A percentile compares a stretch with the other conserved stretches of the same genome.
These are phyloP conservation scores for Andrena bucephala DNA, from an alignment of 2,888 invertebrate species.

Conservation along the genomic window DNA sequence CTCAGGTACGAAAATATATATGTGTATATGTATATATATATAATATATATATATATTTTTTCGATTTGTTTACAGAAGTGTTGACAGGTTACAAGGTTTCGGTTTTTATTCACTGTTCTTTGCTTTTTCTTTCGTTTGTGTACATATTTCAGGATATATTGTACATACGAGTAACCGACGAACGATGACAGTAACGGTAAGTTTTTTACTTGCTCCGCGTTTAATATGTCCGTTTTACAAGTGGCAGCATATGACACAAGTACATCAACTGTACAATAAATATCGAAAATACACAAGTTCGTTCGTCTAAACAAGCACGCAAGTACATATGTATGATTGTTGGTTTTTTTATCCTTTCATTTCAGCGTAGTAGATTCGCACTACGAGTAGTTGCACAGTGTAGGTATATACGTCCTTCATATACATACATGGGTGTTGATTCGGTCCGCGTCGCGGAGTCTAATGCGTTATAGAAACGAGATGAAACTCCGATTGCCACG, in stretches of 20 bases:
- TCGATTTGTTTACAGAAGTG: slow-evolving; percentile 35
- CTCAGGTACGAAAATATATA: slow-evolving; percentile 62
- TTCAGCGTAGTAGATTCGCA: background rate
- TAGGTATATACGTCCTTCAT: background rate
- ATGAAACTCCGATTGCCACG: background rate
- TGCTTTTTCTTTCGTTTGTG: background rate
- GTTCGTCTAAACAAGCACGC: background rate
- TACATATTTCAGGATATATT: background rate
- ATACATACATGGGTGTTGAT: background rate
- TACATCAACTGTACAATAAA: slow-evolving; percentile 29
- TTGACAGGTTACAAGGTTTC: slow-evolving; percentile 9
- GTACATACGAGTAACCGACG: too few species aligned
- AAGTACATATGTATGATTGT: background rate
- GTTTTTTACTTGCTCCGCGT: background rate
- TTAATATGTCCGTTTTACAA: slow-evolving; percentile 11
- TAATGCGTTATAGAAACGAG: background rate
- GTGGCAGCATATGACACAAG: slow-evolving; percentile 1
- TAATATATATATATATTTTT: slow-evolving; percentile 8
- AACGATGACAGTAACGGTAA: background rate
- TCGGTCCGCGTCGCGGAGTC: background rate
- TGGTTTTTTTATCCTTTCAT: background rate
- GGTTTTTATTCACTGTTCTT: background rate
- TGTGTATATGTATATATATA: background rate
- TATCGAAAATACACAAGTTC: slow-evolving; percentile 22
- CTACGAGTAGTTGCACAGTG: background rate